These are phyloP conservation scores for Aleiodes testaceus DNA, from an alignment of 2,888 invertebrate species.

Conservation along the genomic window DNA sequence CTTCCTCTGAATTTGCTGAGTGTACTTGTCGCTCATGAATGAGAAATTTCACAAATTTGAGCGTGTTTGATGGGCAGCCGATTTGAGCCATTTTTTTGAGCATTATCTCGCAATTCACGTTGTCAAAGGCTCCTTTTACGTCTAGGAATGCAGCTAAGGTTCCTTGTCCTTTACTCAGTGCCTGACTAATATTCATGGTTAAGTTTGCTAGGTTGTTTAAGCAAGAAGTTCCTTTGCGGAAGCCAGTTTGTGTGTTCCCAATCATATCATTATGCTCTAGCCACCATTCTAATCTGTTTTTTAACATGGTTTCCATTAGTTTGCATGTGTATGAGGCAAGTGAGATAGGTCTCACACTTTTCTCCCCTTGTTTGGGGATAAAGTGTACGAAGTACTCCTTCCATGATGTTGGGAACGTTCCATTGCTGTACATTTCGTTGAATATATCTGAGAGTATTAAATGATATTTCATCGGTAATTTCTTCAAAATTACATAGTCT, in stretches of 20 bases:
- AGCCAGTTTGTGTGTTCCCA: slow-evolving; percentile 44
- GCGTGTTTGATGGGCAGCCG: not conserved
- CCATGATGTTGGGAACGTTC: too few relatives aligned
- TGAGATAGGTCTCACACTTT: slow-evolving; percentile 43
- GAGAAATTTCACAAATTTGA: not conserved
- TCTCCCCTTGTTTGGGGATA: too few relatives aligned
- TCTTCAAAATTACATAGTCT: too few relatives aligned
- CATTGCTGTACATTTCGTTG: too few relatives aligned
- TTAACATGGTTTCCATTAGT: slow-evolving; percentile 47
- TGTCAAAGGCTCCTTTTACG: slow-evolving; percentile 48
- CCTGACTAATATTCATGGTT: not conserved
- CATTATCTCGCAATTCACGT: slow-evolving; percentile 44
- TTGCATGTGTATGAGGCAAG: slow-evolving; percentile 49
- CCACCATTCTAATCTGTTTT: slow-evolving; percentile 8
- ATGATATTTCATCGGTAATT: too few relatives aligned
- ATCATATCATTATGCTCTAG: not conserved
- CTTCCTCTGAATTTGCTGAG: not conserved
- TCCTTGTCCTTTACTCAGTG: not conserved
- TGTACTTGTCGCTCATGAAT: not conserved
- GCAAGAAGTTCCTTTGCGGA: slow-evolving; percentile 46
- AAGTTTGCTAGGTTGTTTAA: slow-evolving; percentile 45
- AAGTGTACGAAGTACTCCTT: too few relatives aligned
- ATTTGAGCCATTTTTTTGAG: not conserved
- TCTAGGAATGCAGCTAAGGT: slow-evolving; percentile 45
- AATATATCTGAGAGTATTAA: too few relatives aligned